Evolutionary conservation across 2,113 vertebrate genomes (phyloP).

Genomic region (Megaceryle maxima): DNA sequence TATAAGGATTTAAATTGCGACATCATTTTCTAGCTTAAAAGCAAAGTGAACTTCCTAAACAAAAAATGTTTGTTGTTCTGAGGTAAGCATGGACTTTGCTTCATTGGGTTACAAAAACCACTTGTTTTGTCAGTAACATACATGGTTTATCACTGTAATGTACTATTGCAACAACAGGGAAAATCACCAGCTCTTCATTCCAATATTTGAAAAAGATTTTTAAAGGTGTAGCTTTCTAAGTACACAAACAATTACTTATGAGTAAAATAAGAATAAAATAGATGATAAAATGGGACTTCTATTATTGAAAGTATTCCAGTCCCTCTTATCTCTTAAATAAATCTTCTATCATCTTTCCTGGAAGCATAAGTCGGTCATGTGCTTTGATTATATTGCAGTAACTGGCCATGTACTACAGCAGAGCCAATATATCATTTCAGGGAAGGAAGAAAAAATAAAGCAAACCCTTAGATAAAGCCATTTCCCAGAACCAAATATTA

Average conservation of each 20-base stretch:
- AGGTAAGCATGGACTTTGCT: constrained; percentile 8
- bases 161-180: neutral
- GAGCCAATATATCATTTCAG: neutral
- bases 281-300: neutral
- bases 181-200: neutral
- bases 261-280: neutral
- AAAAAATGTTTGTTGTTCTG: neutral
- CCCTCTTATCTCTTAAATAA: neutral
- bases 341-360: neutral
- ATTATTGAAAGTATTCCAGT: neutral
- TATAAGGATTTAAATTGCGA: neutral
- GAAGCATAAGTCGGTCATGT: neutral
- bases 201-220: neutral
- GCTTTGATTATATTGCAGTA: neutral
- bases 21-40: neutral
- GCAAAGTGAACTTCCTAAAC: neutral
- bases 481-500: neutral
- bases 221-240: neutral
- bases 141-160: neutral
- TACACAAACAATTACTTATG: neutral
- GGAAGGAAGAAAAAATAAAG: neutral
- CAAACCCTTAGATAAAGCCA: neutral
- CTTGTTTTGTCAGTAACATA: neutral
- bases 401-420: neutral
- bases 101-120: neutral